Evolutionary conservation across 2,888 invertebrate genomes (phyloP).

Genomic region (Ashinkailepas kermadecensis): DNA sequence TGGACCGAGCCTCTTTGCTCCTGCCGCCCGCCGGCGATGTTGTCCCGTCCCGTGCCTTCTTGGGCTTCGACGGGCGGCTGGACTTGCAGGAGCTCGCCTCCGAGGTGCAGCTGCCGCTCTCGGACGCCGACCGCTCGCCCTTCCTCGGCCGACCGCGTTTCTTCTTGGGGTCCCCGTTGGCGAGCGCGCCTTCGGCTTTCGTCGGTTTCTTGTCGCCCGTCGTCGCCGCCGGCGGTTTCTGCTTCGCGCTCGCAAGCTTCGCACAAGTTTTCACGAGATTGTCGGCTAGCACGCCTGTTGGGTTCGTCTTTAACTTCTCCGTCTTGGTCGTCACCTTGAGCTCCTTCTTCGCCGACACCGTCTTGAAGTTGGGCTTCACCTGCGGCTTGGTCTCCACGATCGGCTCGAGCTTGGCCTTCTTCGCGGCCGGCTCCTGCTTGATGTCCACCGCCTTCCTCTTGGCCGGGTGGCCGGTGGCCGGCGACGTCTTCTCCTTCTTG

Average conservation of each 20-base stretch:
- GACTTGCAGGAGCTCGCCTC: not conserved
- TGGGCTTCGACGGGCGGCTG: not conserved
- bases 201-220: not conserved
- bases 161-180: not conserved
- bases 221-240: not conserved
- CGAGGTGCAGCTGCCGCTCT: not conserved
- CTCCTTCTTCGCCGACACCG: not conserved
- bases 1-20: not conserved
- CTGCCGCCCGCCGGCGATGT: not conserved
- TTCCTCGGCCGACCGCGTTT: slow-evolving; percentile 9
- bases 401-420: slow-evolving; percentile 1
- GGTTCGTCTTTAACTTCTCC: not conserved
- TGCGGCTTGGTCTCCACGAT: not conserved
- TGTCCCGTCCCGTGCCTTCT: not conserved
- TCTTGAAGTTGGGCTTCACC: not conserved
- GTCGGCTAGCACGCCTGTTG: not conserved
- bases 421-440: not conserved
- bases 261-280: not conserved
- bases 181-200: not conserved
- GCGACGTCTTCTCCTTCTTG: not conserved
- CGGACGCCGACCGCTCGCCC: not conserved
- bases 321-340: not conserved
- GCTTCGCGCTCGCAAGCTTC: not conserved
- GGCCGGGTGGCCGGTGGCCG: not conserved
- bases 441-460: not conserved